These are phyloP conservation scores for Macrobrachium nipponense DNA, from an alignment of 1,140 invertebrate species.

Conservation along the genomic window DNA sequence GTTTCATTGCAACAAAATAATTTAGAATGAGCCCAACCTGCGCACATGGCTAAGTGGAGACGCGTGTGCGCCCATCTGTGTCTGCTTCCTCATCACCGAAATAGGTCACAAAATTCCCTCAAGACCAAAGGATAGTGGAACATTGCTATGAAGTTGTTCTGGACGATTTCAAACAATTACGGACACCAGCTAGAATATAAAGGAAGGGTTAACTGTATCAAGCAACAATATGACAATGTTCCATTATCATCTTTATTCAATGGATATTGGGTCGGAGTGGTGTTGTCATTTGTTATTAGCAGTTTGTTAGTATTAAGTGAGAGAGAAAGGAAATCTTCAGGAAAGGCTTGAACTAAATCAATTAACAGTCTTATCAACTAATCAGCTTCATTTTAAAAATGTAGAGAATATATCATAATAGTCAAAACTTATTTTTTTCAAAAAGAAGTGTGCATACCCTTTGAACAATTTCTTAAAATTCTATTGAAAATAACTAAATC, in stretches of 20 bases:
- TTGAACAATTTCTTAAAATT: no score
- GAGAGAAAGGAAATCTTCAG: no score
- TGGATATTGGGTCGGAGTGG: no score
- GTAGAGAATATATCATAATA: no score
- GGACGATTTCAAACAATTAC: slow-evolving; percentile 47
- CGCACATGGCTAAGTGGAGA: slow-evolving; percentile 44
- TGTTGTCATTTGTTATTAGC: no score
- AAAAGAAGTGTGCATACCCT: no score
- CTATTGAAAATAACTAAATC: no score
- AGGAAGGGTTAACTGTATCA: slow-evolving; percentile 56
- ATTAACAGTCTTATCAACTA: no score
- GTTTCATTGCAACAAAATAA: slow-evolving; percentile 10
- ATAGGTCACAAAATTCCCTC: background rate
- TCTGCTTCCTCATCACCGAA: background rate
- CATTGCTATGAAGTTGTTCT: slow-evolving; percentile 37
- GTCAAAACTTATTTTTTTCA: no score
- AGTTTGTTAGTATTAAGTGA: no score
- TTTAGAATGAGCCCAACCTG: slow-evolving; percentile 47
- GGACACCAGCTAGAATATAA: background rate
- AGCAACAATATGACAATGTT: slow-evolving; percentile 24
- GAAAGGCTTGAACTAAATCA: no score
- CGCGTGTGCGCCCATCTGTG: slow-evolving; percentile 36
- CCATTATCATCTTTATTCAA: background rate
- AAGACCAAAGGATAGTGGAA: slow-evolving; percentile 6
- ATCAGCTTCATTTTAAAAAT: no score